Conservation (phyloP, 2,113 vertebrate genomes). For the Gnathonemus longibarbis region DNA sequence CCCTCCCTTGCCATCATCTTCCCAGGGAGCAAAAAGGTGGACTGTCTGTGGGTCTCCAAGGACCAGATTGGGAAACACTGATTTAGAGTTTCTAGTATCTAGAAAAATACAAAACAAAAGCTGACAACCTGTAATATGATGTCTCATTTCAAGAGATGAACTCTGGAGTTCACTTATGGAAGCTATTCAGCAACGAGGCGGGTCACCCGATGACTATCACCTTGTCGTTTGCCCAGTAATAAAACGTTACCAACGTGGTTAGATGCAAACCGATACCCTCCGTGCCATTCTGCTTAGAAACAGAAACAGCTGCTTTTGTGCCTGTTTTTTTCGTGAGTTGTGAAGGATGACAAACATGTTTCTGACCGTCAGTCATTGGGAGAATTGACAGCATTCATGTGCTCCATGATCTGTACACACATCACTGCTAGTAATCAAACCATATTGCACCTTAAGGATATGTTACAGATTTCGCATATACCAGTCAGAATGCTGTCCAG, state of each 20-base stretch:
- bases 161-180: not conserved
- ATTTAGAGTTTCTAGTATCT: not conserved
- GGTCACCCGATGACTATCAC: not conserved
- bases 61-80: not conserved
- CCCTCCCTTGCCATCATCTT: too few species aligned
- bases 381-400: not conserved
- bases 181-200: not conserved
- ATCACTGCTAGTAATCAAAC: not conserved
- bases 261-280: slow-evolving; percentile 1
- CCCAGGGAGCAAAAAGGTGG: not conserved
- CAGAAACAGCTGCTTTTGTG: not conserved
- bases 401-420: not conserved
- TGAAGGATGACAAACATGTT: not conserved
- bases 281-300: not conserved
- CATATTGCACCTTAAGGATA: not conserved
- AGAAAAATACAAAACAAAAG: not conserved
- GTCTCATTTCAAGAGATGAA: not conserved
- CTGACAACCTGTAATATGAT: not conserved
- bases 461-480: not conserved
- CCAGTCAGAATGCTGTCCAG: not conserved
- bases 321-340: not conserved
- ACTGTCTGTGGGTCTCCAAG: not conserved
- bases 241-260: not conserved
- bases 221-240: not conserved
- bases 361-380: not conserved